Percentiles rank a stretch among this genome's conserved stretches.
Evolutionary conservation across 2,888 invertebrate genomes (phyloP).

Genomic region (Zhengitettix transpicula): DNA sequence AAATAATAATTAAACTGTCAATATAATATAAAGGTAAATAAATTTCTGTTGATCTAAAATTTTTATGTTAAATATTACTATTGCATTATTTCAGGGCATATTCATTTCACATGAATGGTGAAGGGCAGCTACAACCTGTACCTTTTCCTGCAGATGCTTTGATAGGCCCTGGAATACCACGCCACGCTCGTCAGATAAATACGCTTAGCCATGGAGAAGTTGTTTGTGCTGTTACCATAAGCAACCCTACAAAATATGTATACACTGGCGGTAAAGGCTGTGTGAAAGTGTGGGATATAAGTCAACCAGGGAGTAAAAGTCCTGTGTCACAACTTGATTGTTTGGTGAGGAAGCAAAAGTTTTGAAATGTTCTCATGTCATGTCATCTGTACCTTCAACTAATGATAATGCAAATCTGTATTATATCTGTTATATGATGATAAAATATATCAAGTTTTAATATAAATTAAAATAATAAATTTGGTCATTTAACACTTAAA

Average conservation of each 20-base stretch:
- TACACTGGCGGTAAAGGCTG: conserved; percentile 96
- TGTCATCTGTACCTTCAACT: no score
- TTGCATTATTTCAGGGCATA: conserved; percentile 49
- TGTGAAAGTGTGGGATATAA: conserved; percentile 74
- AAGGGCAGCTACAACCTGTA: conserved; percentile 76
- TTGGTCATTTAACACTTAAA: background rate
- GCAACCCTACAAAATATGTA: conserved; percentile 72
- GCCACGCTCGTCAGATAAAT: conserved; percentile 77
- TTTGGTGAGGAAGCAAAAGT: conserved; percentile 34
- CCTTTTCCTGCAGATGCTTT: conserved; percentile 91
- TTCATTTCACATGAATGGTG: conserved; percentile 83
- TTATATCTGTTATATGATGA: no score
- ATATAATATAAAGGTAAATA: no score
- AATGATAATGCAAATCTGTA: no score
- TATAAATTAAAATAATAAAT: background rate
- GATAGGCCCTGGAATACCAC: conserved; percentile 81
- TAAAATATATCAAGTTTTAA: no score
- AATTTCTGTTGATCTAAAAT: no score
- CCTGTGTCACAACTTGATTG: conserved; percentile 78
- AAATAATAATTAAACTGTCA: no score
- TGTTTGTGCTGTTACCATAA: conserved; percentile 92
- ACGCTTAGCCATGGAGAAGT: conserved; percentile 90
- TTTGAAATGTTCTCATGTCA: background rate
- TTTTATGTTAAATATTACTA: background rate
- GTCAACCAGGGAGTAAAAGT: conserved; percentile 56